Evolutionary conservation across 2,888 invertebrate species (phyloP).

Genomic region (Incurvaria masculella): DNA sequence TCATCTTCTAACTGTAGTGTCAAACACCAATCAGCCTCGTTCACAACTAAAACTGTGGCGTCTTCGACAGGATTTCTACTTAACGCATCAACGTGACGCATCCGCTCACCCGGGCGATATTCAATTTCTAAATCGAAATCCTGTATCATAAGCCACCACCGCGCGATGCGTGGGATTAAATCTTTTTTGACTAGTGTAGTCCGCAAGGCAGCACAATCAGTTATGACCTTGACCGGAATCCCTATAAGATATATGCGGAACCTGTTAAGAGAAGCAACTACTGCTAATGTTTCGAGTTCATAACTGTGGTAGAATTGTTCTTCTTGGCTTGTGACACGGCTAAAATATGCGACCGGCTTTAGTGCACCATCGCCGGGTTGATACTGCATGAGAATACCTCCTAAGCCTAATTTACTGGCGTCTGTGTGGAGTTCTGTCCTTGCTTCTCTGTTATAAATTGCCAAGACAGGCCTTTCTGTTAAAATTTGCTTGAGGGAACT

Average conservation of each 20-base stretch:
- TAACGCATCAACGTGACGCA: conserved; percentile 22
- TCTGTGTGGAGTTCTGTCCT: conserved; percentile 20
- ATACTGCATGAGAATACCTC: conserved; percentile 17
- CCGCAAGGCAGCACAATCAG: neutral
- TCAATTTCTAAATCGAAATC: conserved; percentile 18
- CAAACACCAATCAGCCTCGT: too few species aligned
- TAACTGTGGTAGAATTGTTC: conserved; percentile 20
- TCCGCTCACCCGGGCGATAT: conserved; percentile 15
- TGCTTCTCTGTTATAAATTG: too few species aligned
- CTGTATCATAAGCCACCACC: conserved; percentile 19
- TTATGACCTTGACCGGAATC: conserved; percentile 14
- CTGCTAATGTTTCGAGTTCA: conserved; percentile 19
- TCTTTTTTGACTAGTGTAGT: conserved; percentile 17
- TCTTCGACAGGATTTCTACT: conserved; percentile 20
- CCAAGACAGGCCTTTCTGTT: too few species aligned
- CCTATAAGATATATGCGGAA: conserved; percentile 18
- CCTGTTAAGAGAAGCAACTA: conserved; percentile 14
- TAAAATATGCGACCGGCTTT: conserved; percentile 19
- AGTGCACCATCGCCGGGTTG: conserved; percentile 14
- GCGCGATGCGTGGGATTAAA: conserved; percentile 17
- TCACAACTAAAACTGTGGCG: too few species aligned
- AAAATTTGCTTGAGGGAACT: neutral
- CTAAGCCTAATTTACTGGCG: conserved; percentile 17
- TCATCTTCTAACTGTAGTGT: too few species aligned
- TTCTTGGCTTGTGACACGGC: conserved; percentile 14